A percentile compares a stretch with the other conserved stretches of the same genome.
phyloP scores from a whole-genome alignment of 2,888 invertebrate species.

The Ganaspis brasiliensis region DNA sequence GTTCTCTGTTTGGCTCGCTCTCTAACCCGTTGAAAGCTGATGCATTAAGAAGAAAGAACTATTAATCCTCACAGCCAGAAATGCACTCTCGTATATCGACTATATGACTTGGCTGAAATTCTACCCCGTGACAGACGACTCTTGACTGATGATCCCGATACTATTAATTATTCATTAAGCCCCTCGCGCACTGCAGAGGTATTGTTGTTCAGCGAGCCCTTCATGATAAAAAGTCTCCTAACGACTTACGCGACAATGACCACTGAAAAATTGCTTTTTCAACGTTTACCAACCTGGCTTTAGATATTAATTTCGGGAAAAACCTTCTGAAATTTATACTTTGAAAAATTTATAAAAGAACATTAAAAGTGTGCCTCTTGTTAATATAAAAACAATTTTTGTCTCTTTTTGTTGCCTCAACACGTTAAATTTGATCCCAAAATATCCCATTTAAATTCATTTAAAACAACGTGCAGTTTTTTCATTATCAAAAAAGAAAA shows the following conservation, averaged over 20 bases:
- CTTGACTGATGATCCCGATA: constrained; percentile 62
- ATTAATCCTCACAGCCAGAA: constrained; percentile 59
- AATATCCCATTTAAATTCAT: too few relatives aligned
- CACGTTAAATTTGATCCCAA: too few relatives aligned
- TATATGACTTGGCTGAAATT: constrained; percentile 61
- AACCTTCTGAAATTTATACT: neutral
- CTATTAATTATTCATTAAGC: constrained; percentile 64
- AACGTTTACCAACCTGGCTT: neutral
- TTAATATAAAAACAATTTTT: too few relatives aligned
- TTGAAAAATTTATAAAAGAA: neutral
- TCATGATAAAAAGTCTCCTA: constrained; percentile 53
- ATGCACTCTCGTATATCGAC: constrained; percentile 54
- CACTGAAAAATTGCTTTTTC: constrained; percentile 14
- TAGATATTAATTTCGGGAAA: constrained; percentile 2
- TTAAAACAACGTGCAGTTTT: too few relatives aligned
- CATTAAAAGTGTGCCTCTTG: too few relatives aligned
- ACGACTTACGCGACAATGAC: constrained; percentile 49
- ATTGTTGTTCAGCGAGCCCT: constrained; percentile 54
- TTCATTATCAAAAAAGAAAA: too few relatives aligned
- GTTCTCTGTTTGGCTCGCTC: constrained; percentile 14
- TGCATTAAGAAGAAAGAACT: constrained; percentile 52
- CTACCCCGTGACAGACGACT: constrained; percentile 61
- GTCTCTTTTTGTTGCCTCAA: too few relatives aligned
- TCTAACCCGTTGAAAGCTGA: constrained; percentile 52
- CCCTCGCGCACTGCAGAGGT: constrained; percentile 56